Base-by-base conservation (phyloP, 2,113 vertebrate genomes). In the Nycticorax nycticorax region DNA sequence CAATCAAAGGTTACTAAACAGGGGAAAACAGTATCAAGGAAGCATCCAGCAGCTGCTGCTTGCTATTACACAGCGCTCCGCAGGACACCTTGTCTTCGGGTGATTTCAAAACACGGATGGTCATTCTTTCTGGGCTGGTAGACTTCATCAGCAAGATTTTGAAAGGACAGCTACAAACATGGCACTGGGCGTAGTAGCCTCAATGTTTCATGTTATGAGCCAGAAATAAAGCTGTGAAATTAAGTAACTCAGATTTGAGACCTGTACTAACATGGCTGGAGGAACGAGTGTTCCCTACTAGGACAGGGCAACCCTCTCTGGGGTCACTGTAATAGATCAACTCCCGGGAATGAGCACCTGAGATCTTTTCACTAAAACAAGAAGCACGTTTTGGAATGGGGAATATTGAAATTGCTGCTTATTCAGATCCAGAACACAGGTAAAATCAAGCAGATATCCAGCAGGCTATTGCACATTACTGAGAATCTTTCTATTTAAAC, bases 1-100 rank as follows among this genome's bases (percentile, higher is more conserved):
- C 83, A 79, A 92, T 69, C 94, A 92, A 76, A 93, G 84, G 48
- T 95, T 93, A 91, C 71, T 76, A 55, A 94, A 75, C 27, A 67
- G 30, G 60, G 76, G 52, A 28, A 72, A 90, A 56, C 24, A 57
- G 39, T 13, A 68, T 3, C 60, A 72, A 62, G 75, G 60, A 79
- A 91, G 83, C 78, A 67, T 3, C 39, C n/a, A 71, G 85, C 53
- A 89, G 63, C 60, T 77, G 55, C 85, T 91, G 1, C 62, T 72
- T 64, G 35, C 76, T 56, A 0, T 47, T 72, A 52, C 0, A 0
- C 62, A 11, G 17, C 5, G 43, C 91, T 66, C 94, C 66, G 66
- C 86, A 66, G 94, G 80, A 68, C 45, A 41, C 33, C 48, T 39
- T 63, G n/a, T 84, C 72, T 90, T 59, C 55, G 30, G 50, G 74